These are phyloP conservation scores for Colostygia pectinataria DNA, from an alignment of 2,888 invertebrate species.

Conservation along the genomic window DNA sequence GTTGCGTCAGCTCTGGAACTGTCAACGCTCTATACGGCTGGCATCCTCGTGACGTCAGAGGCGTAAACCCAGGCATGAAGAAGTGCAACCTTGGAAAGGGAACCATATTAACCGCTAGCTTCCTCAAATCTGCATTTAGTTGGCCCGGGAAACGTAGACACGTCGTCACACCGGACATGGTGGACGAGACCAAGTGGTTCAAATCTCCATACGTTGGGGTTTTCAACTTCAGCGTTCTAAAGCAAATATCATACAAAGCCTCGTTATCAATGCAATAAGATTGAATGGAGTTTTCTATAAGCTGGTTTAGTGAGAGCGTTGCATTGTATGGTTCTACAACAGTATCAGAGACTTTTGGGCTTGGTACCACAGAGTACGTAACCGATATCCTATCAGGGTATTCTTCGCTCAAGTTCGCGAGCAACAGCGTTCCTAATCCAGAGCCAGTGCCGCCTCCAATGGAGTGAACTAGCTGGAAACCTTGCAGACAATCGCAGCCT, in stretches of 20 bases:
- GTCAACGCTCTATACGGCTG: constrained; percentile 93
- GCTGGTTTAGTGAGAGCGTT: constrained; percentile 84
- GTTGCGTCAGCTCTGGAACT: constrained; percentile 93
- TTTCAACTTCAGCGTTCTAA: constrained; percentile 86
- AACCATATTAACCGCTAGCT: constrained; percentile 72
- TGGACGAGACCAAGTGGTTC: constrained; percentile 76
- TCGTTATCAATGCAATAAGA: constrained; percentile 89
- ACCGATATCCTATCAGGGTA: constrained; percentile 88
- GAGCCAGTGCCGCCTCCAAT: constrained; percentile 89
- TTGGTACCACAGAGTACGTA: constrained; percentile 87
- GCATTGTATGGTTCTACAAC: constrained; percentile 87
- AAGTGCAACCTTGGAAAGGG: constrained; percentile 89
- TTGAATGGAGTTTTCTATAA: constrained; percentile 86
- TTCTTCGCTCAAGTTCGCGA: constrained; percentile 87
- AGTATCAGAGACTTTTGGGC: constrained; percentile 89
- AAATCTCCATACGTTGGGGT: constrained; percentile 90
- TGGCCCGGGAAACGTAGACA: constrained; percentile 71
- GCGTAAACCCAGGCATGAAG: constrained; percentile 84
- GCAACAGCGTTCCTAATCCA: constrained; percentile 87
- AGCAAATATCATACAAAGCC: constrained; percentile 90
- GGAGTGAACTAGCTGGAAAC: constrained; percentile 86
- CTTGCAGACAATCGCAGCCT: constrained; percentile 86
- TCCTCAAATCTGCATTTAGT: constrained; percentile 88
- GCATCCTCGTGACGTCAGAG: constrained; percentile 88
- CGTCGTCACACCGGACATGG: constrained; percentile 73